Evolutionary conservation across 2,797 vertebrate species (phyloP), one percentile per base, ranked within the genome.

Genomic region (Chanos chanos): DNA sequence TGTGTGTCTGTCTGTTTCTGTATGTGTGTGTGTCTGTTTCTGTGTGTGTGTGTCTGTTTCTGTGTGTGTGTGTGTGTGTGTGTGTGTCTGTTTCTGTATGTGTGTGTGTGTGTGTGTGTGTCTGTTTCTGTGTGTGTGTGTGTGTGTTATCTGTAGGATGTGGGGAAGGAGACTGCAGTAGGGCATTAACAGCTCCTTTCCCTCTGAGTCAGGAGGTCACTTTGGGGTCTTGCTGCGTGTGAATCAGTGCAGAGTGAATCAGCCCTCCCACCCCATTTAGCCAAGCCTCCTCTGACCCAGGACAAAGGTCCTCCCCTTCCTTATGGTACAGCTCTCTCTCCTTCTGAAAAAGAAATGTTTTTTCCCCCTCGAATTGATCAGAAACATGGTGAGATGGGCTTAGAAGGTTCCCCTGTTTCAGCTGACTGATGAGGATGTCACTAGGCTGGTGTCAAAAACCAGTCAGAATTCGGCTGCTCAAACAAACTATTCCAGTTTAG

Each of bases 191-290:
- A 51, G 53, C 64, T 53, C n/a, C 49, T 57, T 13, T 68, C 75
- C 47, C 61, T 69, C 34, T 73, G 71, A 81, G 52, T 78, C 55
- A 33, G 55, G 64, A 61, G 56, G 44, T 54, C 48, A 64, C 21
- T 51, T 21, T 27, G 48, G 39, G 5, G 59, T 66, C 15, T 66
- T 67, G 61, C 74, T 54, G 68, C 39, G 52, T 49, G 49, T 78
- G 76, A 84, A 70, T 83, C 80, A 81, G 47, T 58, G 59, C 40
- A 52, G 61, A 72, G 72, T 61, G 72, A 73, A 77, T 68, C 72
- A 40, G 48, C 41, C 68, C 48, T 71, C 36, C 70, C 62, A 62
- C 56, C 72, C 50, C 51, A 61, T 53, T 41, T 70, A 41, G 59
- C 70, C 73, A 80, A 77, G 76, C 73, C 75, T 64, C 68, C 84